Evolutionary conservation across 1,140 invertebrate genomes (phyloP).

Genomic region (Drosophila persimilis): DNA sequence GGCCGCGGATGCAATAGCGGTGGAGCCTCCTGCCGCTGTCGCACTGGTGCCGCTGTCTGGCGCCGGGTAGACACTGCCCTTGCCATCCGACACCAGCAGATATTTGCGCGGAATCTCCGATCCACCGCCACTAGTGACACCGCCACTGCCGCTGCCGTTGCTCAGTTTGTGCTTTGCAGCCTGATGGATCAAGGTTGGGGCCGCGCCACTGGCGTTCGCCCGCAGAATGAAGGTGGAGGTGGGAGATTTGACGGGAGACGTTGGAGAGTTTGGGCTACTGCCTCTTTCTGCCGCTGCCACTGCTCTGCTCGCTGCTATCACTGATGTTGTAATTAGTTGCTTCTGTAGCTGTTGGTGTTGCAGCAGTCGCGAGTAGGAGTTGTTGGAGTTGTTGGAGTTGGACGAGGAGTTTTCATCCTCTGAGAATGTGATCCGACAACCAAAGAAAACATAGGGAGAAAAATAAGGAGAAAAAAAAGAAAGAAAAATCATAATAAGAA

Average conservation of each 20-base stretch:
- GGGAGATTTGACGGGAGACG: constrained; percentile 1
- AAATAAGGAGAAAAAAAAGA: constrained; percentile 27
- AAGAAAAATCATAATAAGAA: constrained; percentile 36
- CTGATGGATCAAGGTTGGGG: too few relatives aligned
- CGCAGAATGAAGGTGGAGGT: constrained; percentile 25
- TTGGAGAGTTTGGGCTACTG: constrained; percentile 10
- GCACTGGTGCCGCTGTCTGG: not conserved
- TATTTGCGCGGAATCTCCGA: constrained; percentile 45
- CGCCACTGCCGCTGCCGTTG: constrained; percentile 7
- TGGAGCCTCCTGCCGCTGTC: too few relatives aligned
- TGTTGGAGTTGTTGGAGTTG: constrained; percentile 46
- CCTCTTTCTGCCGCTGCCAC: not conserved
- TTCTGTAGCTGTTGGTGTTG: constrained; percentile 42
- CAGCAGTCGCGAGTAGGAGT: constrained; percentile 30
- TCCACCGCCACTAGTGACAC: not conserved
- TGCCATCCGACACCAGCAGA: constrained; percentile 36
- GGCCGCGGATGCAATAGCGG: not conserved
- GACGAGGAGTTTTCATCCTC: constrained; percentile 66
- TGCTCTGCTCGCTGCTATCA: constrained; percentile 23
- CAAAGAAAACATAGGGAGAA: constrained; percentile 23
- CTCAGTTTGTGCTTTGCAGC: constrained; percentile 13
- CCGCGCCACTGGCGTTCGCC: not conserved
- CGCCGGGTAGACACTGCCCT: constrained; percentile 5
- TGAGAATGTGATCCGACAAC: constrained; percentile 27
- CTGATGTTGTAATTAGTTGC: constrained; percentile 23